phyloP scores from a whole-genome alignment of 1,140 invertebrate species.

The Drosophila sulfurigaster region DNA sequence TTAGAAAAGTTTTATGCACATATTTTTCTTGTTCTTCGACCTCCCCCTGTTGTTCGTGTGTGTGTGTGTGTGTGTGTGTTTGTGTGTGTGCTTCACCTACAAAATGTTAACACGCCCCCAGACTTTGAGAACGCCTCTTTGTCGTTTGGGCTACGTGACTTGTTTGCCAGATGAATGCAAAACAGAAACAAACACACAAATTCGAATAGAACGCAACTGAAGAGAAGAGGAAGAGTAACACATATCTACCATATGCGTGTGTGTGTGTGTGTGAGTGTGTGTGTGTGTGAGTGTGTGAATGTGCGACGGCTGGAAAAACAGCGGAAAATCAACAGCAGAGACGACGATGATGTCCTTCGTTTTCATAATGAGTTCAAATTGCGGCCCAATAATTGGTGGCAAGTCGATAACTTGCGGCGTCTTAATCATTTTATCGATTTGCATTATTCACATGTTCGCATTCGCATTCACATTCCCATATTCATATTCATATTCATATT shows the following conservation, averaged over 20 bases:
- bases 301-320: conserved; percentile 53
- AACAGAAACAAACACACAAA: conserved; percentile 49
- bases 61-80: background rate
- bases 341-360: background rate
- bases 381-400: conserved; percentile 50
- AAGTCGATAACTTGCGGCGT: conserved; percentile 35
- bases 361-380: conserved; percentile 73
- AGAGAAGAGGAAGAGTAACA: conserved; percentile 19
- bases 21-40: conserved; percentile 43
- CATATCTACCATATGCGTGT: conserved; percentile 12
- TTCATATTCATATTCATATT: conserved; percentile 1
- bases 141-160: conserved; percentile 47
- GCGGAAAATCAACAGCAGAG: conserved; percentile 52
- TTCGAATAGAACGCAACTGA: conserved; percentile 23
- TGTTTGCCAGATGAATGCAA: conserved; percentile 56
- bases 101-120: conserved; percentile 31
- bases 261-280: background rate
- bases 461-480: conserved; percentile 8
- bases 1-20: conserved; percentile 65
- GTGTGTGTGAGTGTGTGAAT: background rate
- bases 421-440: conserved; percentile 78
- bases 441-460: conserved; percentile 14
- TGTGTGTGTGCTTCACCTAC: conserved; percentile 38
- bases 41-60: conserved; percentile 8
- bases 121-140: conserved; percentile 18